A percentile compares a stretch with the other conserved stretches of the same genome.
These are phyloP conservation scores for Melanocharis versteri DNA, from an alignment of 2,113 vertebrate species.

Conservation along the genomic window DNA sequence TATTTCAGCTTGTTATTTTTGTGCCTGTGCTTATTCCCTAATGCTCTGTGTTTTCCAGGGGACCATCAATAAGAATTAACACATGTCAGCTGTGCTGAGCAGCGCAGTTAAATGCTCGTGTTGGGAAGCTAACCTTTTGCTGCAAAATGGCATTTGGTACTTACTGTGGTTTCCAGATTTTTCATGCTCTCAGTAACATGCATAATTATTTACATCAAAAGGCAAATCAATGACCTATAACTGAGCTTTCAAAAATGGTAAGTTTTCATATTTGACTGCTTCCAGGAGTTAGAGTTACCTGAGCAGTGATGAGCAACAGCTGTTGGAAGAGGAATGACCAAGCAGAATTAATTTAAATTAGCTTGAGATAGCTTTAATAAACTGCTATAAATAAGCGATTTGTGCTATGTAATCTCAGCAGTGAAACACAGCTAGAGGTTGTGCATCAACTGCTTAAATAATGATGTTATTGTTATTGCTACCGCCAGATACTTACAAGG, in stretches of 20 bases:
- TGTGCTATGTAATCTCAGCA: not conserved
- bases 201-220: not conserved
- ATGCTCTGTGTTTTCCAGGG: not conserved
- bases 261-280: not conserved
- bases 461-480: not conserved
- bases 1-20: not conserved
- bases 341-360: slow-evolving; percentile 10
- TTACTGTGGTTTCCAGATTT: not conserved
- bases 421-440: not conserved
- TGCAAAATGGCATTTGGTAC: not conserved
- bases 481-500: not conserved
- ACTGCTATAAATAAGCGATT: not conserved
- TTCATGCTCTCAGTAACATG: not conserved
- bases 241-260: not conserved
- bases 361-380: not conserved
- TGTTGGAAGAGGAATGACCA: not conserved
- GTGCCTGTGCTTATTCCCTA: not conserved
- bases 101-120: not conserved
- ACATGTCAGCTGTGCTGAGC: not conserved
- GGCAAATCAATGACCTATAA: not conserved
- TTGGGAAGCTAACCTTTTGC: not conserved
- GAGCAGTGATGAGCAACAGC: not conserved
- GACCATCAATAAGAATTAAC: not conserved
- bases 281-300: not conserved
- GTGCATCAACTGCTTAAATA: not conserved